Conservation (phyloP, 2,113 vertebrate species). For the Psittacus erithacus region DNA sequence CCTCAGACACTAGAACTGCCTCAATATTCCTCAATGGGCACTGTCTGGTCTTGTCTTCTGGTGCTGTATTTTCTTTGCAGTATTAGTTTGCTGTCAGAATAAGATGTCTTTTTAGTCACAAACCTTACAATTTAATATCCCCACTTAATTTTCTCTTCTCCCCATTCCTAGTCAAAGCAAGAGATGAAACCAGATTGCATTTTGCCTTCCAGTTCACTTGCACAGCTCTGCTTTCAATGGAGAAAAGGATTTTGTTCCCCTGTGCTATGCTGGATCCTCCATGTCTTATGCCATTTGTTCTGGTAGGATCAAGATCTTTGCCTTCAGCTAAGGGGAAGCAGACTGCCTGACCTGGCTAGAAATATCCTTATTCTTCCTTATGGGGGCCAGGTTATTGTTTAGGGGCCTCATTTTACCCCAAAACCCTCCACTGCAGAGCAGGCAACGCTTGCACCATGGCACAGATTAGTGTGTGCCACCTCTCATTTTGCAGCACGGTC, state of each 20-base stretch:
- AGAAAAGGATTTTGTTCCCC: conserved; percentile 24
- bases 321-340: conserved; percentile 20
- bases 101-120: not conserved
- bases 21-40: not conserved
- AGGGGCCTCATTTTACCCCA: not conserved
- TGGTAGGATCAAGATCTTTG: conserved; percentile 34
- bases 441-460: not conserved
- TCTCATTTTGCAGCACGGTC: not conserved
- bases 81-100: not conserved
- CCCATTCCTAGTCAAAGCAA: not conserved
- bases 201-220: conserved; percentile 2
- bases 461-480: not conserved
- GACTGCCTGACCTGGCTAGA: not conserved
- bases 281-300: conserved; percentile 33
- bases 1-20: not conserved
- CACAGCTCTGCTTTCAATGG: not conserved
- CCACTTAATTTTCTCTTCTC: not conserved
- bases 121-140: not conserved
- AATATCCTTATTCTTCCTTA: not conserved
- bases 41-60: not conserved
- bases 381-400: not conserved
- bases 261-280: not conserved
- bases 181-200: conserved; percentile 3
- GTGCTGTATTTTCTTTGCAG: not conserved
- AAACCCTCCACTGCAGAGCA: not conserved